These are phyloP conservation scores for Spilogale gracilis DNA, from an alignment of 2,113 vertebrate genomes.

Conservation along the genomic window DNA sequence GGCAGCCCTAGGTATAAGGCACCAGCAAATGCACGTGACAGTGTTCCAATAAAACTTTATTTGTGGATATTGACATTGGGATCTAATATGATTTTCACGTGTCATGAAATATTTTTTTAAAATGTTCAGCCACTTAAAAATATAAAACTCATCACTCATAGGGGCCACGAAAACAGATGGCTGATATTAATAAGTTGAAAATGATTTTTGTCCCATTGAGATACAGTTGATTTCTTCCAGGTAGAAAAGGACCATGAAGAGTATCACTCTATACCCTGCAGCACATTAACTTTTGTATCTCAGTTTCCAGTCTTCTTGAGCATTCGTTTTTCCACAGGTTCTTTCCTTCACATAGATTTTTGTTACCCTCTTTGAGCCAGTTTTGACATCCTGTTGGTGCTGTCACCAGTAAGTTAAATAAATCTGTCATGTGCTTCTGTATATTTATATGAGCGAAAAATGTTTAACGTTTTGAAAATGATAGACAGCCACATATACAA, in stretches of 20 bases:
- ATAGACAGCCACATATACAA: background rate
- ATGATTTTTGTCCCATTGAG: conserved; percentile 1
- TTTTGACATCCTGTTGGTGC: background rate
- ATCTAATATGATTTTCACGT: conserved; percentile 1
- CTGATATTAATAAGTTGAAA: background rate
- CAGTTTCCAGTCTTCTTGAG: background rate
- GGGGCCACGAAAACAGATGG: background rate
- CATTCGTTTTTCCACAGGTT: background rate
- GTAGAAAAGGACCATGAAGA: background rate
- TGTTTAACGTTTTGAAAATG: background rate
- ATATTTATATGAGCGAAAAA: background rate
- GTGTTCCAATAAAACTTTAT: background rate
- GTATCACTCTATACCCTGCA: background rate
- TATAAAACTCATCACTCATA: background rate
- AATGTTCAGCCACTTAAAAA: background rate
- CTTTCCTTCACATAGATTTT: background rate
- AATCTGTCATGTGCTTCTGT: background rate
- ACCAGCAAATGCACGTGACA: background rate
- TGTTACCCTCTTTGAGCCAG: background rate
- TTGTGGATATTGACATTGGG: background rate
- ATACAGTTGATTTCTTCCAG: background rate
- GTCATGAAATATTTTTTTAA: background rate
- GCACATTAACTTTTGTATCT: background rate
- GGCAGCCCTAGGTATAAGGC: background rate
- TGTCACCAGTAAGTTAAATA: background rate